Evolutionary conservation across 1,140 invertebrate species (phyloP).

Genomic region (Drosophila teissieri): DNA sequence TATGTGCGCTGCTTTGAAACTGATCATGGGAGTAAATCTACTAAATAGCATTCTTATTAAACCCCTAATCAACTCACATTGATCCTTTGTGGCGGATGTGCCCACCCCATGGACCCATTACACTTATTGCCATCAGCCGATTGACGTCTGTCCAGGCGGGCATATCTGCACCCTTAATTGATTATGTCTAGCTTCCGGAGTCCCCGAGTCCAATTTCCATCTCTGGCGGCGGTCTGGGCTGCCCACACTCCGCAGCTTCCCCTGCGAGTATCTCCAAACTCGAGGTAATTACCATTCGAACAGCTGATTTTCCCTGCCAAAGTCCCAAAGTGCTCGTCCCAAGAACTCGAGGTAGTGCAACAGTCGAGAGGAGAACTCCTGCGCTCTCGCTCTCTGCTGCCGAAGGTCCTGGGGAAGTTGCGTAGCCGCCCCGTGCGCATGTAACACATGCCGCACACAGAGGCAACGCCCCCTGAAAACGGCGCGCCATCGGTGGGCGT

Average conservation of each 20-base stretch:
- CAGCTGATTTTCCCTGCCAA: constrained; percentile 55
- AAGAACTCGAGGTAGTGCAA: constrained; percentile 57
- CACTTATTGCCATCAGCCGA: background rate
- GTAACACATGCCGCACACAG: constrained; percentile 20
- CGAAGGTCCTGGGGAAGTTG: constrained; percentile 54
- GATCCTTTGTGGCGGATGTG: constrained; percentile 1
- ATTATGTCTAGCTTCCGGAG: constrained; percentile 28
- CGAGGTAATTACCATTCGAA: constrained; percentile 41
- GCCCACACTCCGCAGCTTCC: background rate
- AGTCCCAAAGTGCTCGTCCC: constrained; percentile 31
- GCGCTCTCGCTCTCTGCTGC: constrained; percentile 7
- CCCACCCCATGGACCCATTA: background rate
- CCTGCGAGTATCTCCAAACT: background rate
- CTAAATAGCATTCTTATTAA: background rate
- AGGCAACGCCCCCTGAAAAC: constrained; percentile 44
- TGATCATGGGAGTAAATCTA: background rate
- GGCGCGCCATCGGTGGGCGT: constrained; percentile 35
- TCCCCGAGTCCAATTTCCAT: constrained; percentile 24
- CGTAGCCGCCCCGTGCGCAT: constrained; percentile 64
- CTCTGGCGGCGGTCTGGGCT: background rate
- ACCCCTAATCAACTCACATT: background rate
- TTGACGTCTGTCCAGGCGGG: constrained; percentile 7
- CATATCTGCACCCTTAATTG: constrained; percentile 24
- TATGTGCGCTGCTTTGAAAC: background rate
- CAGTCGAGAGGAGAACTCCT: constrained; percentile 51